phyloP scores from a whole-genome alignment of 1,140 invertebrate species.

The Penaeus japonicus region DNA sequence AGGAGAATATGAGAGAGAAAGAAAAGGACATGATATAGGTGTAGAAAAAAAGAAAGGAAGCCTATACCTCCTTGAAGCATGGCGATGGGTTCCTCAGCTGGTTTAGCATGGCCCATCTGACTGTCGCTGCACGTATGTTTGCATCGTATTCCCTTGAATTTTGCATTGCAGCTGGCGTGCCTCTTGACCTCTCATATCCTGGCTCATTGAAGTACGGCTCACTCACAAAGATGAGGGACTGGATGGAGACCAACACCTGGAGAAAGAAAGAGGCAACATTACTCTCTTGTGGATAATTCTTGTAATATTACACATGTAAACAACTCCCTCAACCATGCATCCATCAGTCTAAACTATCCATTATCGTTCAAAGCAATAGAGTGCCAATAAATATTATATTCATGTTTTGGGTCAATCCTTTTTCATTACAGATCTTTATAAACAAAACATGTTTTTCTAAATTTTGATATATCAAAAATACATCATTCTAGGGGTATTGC shows the following conservation, averaged over 20 bases:
- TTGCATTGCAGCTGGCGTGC: constrained; percentile 85
- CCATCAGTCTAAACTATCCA: no score
- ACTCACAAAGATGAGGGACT: constrained; percentile 92
- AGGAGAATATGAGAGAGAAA: no score
- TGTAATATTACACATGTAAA: no score
- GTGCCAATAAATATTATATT: no score
- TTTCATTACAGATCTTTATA: no score
- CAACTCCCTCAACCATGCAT: no score
- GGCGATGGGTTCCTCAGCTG: constrained; percentile 88
- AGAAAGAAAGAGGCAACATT: neutral
- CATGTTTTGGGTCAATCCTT: no score
- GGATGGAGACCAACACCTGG: constrained; percentile 93
- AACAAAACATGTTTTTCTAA: no score
- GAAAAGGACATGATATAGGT: neutral
- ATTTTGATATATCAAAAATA: no score
- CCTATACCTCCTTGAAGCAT: constrained; percentile 86
- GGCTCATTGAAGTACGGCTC: constrained; percentile 99
- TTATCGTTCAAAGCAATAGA: no score
- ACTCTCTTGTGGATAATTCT: no score
- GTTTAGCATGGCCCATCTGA: constrained; percentile 96
- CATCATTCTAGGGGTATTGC: no score
- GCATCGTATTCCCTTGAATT: constrained; percentile 93
- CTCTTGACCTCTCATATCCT: constrained; percentile 91
- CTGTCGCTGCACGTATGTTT: constrained; percentile 93
- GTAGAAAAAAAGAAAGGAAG: neutral